Evolutionary conservation across 2,888 invertebrate genomes (phyloP).

Genomic region (Cryptus viduatorius): DNA sequence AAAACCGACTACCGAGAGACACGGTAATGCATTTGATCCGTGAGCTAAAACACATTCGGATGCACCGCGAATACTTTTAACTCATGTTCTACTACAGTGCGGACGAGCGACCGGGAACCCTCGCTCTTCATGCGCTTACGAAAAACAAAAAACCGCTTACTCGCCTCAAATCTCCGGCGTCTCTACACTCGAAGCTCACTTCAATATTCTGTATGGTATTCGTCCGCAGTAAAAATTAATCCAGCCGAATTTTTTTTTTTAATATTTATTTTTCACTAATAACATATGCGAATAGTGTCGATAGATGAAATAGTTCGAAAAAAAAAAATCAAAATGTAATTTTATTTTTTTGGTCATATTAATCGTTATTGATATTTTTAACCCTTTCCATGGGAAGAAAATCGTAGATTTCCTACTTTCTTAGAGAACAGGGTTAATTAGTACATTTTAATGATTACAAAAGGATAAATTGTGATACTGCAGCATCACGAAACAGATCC

Average conservation of each 20-base stretch:
- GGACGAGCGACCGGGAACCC: constrained; percentile 51
- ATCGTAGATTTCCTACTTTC: too few relatives aligned
- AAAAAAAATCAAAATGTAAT: background rate
- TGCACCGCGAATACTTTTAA: constrained; percentile 70
- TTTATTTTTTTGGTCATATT: too few relatives aligned
- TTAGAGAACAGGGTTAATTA: too few relatives aligned
- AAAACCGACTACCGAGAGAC: constrained; percentile 41
- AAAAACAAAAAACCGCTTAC: constrained; percentile 68
- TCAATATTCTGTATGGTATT: constrained; percentile 38
- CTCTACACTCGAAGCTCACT: constrained; percentile 39
- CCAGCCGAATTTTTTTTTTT: background rate
- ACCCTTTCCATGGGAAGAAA: too few relatives aligned
- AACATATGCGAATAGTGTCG: background rate
- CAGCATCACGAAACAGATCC: too few relatives aligned
- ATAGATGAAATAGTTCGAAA: background rate
- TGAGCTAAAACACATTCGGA: constrained; percentile 83
- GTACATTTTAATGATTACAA: too few relatives aligned
- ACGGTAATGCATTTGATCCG: constrained; percentile 83
- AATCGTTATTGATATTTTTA: too few relatives aligned
- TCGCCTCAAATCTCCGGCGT: constrained; percentile 63
- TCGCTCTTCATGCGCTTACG: constrained; percentile 75
- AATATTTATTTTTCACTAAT: background rate
- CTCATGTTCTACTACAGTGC: constrained; percentile 19
- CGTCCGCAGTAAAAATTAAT: constrained; percentile 14
- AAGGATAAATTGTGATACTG: too few relatives aligned